Conservation (phyloP, 2,797 vertebrate genomes). For the Lithobates pipiens region DNA sequence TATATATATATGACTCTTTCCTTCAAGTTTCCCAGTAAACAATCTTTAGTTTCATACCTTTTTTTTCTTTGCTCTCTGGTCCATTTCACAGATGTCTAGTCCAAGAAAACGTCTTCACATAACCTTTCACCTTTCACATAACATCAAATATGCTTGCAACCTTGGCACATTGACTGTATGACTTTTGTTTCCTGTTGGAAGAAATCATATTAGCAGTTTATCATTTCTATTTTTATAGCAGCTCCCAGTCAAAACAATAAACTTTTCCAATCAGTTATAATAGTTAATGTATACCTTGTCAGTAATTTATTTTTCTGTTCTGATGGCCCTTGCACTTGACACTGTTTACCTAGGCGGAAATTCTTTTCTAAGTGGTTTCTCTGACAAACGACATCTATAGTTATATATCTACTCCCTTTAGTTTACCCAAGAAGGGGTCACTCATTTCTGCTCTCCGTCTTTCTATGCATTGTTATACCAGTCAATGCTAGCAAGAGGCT, state of each 20-base stretch:
- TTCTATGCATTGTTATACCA: too few relatives aligned
- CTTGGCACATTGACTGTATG: too few relatives aligned
- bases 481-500: too few relatives aligned
- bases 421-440: too few relatives aligned
- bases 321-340: neutral
- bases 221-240: neutral
- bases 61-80: neutral
- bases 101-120: neutral
- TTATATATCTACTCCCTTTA: neutral
- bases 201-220: neutral
- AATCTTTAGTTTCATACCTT: constrained; percentile 17
- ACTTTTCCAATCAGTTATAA: neutral
- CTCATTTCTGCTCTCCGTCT: too few relatives aligned
- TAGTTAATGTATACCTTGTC: neutral
- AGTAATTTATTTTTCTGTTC: neutral
- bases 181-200: neutral
- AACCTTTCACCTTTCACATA: neutral
- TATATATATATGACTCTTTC: neutral
- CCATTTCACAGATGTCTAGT: neutral
- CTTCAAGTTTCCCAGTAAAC: neutral
- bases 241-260: neutral
- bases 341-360: neutral
- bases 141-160: neutral
- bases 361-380: neutral
- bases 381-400: neutral